phyloP scores from a whole-genome alignment of 1,140 invertebrate species.

The Pissodes strobi region DNA sequence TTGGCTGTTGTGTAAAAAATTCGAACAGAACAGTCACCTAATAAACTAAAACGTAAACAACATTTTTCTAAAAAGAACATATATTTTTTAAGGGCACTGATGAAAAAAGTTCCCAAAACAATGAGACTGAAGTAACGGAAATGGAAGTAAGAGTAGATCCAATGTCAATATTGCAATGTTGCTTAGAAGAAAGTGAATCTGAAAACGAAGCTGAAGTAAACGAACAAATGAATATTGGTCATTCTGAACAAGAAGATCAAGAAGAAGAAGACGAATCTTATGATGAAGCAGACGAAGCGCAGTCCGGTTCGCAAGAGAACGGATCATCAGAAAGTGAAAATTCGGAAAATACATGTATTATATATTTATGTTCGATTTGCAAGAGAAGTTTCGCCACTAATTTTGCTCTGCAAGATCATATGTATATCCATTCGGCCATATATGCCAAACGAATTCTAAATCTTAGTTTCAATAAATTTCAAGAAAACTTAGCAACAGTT shows the following conservation, averaged over 20 bases:
- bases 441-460: constrained; percentile 35
- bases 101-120: constrained; percentile 32
- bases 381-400: constrained; percentile 59
- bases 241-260: constrained; percentile 3
- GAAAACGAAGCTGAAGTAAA: constrained; percentile 13
- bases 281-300: background rate
- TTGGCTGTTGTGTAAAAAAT: too few relatives aligned
- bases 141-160: constrained; percentile 66
- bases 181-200: constrained; percentile 45
- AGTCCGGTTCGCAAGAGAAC: constrained; percentile 10
- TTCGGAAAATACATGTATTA: constrained; percentile 53
- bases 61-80: too few relatives aligned
- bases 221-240: too few relatives aligned
- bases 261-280: constrained; percentile 18
- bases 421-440: constrained; percentile 60
- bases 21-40: too few relatives aligned
- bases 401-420: constrained; percentile 61
- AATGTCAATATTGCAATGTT: constrained; percentile 63
- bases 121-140: constrained; percentile 56
- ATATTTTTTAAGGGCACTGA: constrained; percentile 37
- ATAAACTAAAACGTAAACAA: too few relatives aligned
- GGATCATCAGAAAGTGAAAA: constrained; percentile 35
- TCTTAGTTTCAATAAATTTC: constrained; percentile 30
- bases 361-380: constrained; percentile 61
- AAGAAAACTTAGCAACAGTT: constrained; percentile 13